Evolutionary conservation across 2,888 invertebrate species (phyloP).

Genomic region (Scelioninae gen. 2): DNA sequence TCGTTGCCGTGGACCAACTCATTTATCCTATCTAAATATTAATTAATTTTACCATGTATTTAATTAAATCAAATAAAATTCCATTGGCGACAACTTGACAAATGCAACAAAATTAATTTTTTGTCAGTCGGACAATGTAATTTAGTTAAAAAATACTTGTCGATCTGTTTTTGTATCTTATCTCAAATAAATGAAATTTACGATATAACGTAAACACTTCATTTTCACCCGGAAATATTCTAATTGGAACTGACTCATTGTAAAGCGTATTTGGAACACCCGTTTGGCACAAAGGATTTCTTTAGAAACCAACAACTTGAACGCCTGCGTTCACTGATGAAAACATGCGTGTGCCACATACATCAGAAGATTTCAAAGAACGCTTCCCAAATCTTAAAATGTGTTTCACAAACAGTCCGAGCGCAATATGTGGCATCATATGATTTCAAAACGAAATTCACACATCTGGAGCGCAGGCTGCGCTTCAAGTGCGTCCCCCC

Average conservation of each 20-base stretch:
- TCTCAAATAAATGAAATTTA: too few species aligned
- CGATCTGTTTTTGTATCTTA: too few species aligned
- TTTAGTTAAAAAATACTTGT: too few species aligned
- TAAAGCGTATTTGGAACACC: not conserved
- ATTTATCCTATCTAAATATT: too few species aligned
- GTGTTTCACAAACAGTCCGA: slow-evolving; percentile 8
- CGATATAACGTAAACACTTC: too few species aligned
- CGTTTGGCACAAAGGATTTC: not conserved
- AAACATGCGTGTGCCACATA: not conserved
- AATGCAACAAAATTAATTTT: too few species aligned
- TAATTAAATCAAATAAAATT: too few species aligned
- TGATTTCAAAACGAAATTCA: slow-evolving; percentile 17
- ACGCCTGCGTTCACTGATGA: not conserved
- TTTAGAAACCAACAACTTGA: not conserved
- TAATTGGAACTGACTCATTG: not conserved
- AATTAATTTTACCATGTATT: too few species aligned
- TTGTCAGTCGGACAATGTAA: too few species aligned
- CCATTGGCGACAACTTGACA: too few species aligned
- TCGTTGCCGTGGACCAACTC: too few species aligned
- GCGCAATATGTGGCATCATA: not conserved
- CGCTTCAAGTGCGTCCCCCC: slow-evolving; percentile 8
- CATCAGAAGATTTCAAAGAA: not conserved
- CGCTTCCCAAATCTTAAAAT: slow-evolving; percentile 2
- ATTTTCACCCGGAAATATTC: not conserved
- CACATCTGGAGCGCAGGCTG: slow-evolving; percentile 36